Percentiles rank a stretch among this genome's conserved stretches.
These are phyloP conservation scores for Paguma larvata DNA, from an alignment of 2,797 vertebrate genomes.

Conservation along the genomic window DNA sequence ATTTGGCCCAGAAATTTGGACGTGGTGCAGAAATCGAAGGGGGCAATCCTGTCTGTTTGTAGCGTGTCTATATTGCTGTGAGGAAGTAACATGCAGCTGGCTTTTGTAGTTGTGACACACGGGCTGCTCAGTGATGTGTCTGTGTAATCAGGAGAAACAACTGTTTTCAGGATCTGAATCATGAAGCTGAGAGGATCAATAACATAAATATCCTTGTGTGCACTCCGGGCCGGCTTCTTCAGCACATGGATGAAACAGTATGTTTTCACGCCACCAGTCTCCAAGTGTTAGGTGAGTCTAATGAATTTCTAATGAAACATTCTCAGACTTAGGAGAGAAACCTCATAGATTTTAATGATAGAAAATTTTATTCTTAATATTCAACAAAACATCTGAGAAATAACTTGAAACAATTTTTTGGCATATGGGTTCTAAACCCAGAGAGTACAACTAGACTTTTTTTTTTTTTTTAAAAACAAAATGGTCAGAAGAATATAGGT, in stretches of 20 bases:
- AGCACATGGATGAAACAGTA: slow-evolving; percentile 98
- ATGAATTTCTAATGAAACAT: slow-evolving; percentile 41
- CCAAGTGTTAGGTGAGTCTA: slow-evolving; percentile 93
- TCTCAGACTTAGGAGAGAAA: background rate
- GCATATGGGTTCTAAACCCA: slow-evolving; percentile 1
- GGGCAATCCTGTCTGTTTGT: slow-evolving; percentile 34
- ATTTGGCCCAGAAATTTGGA: slow-evolving; percentile 40
- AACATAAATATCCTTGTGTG: slow-evolving; percentile 97
- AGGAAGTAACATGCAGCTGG: slow-evolving; percentile 43
- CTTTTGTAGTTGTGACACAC: slow-evolving; percentile 33
- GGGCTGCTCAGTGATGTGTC: slow-evolving; percentile 32
- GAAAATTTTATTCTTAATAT: background rate
- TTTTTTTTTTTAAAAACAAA: background rate
- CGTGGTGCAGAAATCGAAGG: slow-evolving; percentile 31
- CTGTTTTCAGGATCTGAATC: slow-evolving; percentile 93
- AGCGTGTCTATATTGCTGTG: background rate
- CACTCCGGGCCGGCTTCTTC: slow-evolving; percentile 97
- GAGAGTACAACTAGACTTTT: background rate
- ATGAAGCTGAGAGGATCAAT: slow-evolving; percentile 94
- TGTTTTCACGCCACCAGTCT: slow-evolving; percentile 95
- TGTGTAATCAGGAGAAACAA: slow-evolving; percentile 61
- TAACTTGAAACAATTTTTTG: slow-evolving; percentile 43
- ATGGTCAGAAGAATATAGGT: background rate
- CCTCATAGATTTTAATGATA: slow-evolving; percentile 36
- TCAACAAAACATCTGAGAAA: slow-evolving; percentile 4